Evolutionary conservation across 2,797 vertebrate species (phyloP), one percentile per base, ranked within the genome.

Genomic region (Channa striata): DNA sequence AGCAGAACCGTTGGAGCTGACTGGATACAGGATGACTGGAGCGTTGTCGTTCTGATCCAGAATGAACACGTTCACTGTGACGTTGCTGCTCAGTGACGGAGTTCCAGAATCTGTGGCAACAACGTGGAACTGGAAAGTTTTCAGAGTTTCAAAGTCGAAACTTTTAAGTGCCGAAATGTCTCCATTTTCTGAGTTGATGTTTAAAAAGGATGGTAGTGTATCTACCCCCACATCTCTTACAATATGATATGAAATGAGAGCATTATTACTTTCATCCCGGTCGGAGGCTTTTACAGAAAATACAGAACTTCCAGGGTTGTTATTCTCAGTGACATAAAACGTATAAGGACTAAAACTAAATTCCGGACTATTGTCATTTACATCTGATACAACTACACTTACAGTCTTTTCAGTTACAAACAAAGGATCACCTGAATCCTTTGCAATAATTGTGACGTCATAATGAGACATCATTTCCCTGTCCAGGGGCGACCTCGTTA

Each of bases 331-430:
- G 0, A 92, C 21, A 81, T 92, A 93, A 49, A 92, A 88, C 13
- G 66, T 84, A 67, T 92, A 91, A 0, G 89, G 85, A 2, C 46
- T 84, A 0, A 48, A 17, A 14, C 48, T 68, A 81, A 93, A 93
- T 46, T 72, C 63, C 11, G 92, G 92, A 2, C 69, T 16, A 44
- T 91, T 93, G 52, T 93, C 92, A 78, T 93, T 93, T 2, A 90
- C 85, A 77, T 93, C 92, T 12, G 85, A 85, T 0, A 93, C 67
- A 0, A 68, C 23, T 10, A 93, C 69, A 0, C 34, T 70, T 1
- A 93, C 77, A 11, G 77, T 83, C 46, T 88, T 92, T 46, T 82
- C 33, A 49, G 85, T 80, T 0, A 83, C 85, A 14, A 91, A 25
- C 1, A 84, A 1, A 0, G 89, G 87, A 1, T 88, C 50, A 0